These are phyloP conservation scores for Hylaeus volcanicus DNA, from an alignment of 1,140 invertebrate genomes.

Conservation along the genomic window DNA sequence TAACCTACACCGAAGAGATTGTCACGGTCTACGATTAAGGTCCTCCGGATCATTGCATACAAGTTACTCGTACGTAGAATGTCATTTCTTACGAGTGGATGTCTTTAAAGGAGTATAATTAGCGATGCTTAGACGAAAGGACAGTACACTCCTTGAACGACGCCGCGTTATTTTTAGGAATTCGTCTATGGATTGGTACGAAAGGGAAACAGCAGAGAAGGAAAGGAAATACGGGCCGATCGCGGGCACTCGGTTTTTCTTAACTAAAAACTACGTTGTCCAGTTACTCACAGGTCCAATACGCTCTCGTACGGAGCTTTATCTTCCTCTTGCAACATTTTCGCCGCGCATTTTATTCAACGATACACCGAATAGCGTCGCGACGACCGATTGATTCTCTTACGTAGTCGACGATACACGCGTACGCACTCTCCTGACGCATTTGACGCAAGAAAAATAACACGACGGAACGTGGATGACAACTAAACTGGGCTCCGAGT, in stretches of 20 bases:
- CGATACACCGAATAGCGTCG: constrained; percentile 19
- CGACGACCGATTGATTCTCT: neutral
- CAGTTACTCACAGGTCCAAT: constrained; percentile 70
- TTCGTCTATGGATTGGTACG: constrained; percentile 28
- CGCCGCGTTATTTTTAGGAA: constrained; percentile 67
- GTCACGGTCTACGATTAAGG: neutral
- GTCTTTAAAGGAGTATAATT: constrained; percentile 65
- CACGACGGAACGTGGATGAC: constrained; percentile 47
- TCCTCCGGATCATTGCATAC: constrained; percentile 14
- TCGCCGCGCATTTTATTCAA: constrained; percentile 73
- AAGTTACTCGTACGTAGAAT: constrained; percentile 19
- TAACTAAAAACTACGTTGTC: neutral
- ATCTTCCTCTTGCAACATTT: constrained; percentile 76
- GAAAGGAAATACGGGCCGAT: constrained; percentile 4
- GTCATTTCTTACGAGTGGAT: constrained; percentile 27
- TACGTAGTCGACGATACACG: constrained; percentile 30
- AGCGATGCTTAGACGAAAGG: constrained; percentile 43
- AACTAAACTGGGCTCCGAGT: constrained; percentile 37
- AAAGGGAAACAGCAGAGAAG: constrained; percentile 14
- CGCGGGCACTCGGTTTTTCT: neutral
- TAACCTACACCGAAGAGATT: constrained; percentile 34
- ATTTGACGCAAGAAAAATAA: constrained; percentile 27
- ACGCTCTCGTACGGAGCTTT: constrained; percentile 71
- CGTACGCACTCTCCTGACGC: constrained; percentile 47
- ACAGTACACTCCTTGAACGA: constrained; percentile 49